Evolutionary conservation across 2,113 vertebrate species (phyloP).

Genomic region (Alaudala cheleensis): DNA sequence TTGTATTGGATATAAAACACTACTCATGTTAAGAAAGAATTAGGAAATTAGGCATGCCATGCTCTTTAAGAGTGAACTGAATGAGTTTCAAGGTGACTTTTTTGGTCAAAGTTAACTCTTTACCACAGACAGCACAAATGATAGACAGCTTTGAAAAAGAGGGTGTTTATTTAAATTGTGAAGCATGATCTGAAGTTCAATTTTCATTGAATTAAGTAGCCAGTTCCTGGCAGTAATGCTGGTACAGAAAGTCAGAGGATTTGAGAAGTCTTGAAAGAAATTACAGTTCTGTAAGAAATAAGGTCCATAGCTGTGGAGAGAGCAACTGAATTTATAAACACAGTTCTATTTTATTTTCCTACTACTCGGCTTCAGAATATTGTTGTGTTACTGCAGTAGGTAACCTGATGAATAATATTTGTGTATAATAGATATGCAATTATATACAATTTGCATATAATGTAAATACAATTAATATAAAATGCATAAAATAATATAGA

Average conservation of each 20-base stretch:
- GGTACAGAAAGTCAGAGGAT: background rate
- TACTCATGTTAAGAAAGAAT: background rate
- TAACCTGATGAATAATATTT: background rate
- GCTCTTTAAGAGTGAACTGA: background rate
- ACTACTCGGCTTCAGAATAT: background rate
- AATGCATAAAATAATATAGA: background rate
- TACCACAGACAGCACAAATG: background rate
- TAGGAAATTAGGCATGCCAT: background rate
- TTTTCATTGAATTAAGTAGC: background rate
- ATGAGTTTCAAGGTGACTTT: slow-evolving; percentile 16
- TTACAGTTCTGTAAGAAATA: background rate
- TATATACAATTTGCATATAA: background rate
- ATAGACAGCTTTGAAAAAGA: background rate
- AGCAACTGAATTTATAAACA: background rate
- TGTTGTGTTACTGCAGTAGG: background rate
- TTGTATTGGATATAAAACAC: background rate
- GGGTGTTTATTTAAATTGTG: background rate
- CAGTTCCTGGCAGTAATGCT: background rate
- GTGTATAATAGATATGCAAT: background rate
- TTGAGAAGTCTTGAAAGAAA: background rate
- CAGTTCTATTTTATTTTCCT: background rate
- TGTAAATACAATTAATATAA: background rate
- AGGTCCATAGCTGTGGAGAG: background rate
- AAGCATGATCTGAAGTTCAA: background rate
- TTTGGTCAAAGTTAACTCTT: background rate